phyloP scores from a whole-genome alignment of 1,140 invertebrate species.

The Drosophila sechellia region DNA sequence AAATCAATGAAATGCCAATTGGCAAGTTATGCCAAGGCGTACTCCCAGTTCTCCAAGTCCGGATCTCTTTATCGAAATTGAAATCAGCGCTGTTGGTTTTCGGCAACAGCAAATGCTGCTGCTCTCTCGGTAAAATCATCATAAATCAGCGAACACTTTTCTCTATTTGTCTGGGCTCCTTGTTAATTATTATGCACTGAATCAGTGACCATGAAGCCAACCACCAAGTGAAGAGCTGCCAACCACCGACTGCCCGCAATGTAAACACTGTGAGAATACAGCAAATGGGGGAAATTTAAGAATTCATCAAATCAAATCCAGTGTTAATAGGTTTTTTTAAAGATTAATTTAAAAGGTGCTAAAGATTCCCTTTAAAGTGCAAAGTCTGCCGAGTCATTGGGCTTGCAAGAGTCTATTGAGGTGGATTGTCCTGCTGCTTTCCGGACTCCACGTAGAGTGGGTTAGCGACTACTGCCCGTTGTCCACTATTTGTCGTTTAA shows the following conservation, averaged over 20 bases:
- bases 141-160: conserved; percentile 55
- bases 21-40: conserved; percentile 31
- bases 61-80: conserved; percentile 20
- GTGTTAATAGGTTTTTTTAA: too few relatives aligned
- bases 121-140: conserved; percentile 51
- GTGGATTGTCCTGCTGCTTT: background rate
- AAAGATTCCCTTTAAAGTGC: too few relatives aligned
- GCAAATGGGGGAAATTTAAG: background rate
- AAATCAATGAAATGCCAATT: conserved; percentile 16
- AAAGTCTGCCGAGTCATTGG: too few relatives aligned
- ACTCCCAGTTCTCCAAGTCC: background rate
- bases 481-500: conserved; percentile 24
- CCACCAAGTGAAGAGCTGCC: conserved; percentile 11
- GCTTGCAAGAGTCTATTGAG: background rate
- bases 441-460: background rate
- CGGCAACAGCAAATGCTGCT: conserved; percentile 1
- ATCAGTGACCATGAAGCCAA: conserved; percentile 76
- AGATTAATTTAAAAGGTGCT: too few relatives aligned
- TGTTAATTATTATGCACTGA: conserved; percentile 77
- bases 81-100: conserved; percentile 5
- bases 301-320: too few relatives aligned
- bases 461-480: background rate
- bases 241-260: conserved; percentile 10
- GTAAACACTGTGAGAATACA: conserved; percentile 1
- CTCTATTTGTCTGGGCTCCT: conserved; percentile 24